These are phyloP conservation scores for Watsonalla binaria DNA, from an alignment of 2,888 invertebrate species.

Conservation along the genomic window DNA sequence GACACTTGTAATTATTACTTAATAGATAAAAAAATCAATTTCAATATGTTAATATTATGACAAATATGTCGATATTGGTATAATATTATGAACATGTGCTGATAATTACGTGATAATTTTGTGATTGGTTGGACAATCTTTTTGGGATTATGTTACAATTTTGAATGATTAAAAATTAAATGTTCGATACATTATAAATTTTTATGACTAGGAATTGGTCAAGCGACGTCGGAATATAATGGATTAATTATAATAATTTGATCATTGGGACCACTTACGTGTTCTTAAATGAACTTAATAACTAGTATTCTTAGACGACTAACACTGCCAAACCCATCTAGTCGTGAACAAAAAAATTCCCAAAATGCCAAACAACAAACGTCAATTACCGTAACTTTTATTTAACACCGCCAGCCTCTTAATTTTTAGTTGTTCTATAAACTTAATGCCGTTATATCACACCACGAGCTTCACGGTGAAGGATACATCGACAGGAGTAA, in stretches of 20 bases:
- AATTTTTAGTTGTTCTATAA: too few species aligned
- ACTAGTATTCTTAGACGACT: too few species aligned
- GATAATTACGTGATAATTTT: background rate
- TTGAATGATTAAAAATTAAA: background rate
- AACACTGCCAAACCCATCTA: too few species aligned
- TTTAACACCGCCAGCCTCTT: too few species aligned
- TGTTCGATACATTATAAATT: background rate
- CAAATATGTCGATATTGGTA: background rate
- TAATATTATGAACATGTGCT: background rate
- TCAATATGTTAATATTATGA: background rate
- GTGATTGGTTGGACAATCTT: slow-evolving; percentile 1
- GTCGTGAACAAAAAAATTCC: too few species aligned
- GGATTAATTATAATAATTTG: background rate
- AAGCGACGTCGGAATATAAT: background rate
- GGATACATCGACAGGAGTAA: too few species aligned
- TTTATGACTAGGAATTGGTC: background rate
- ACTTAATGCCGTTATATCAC: too few species aligned
- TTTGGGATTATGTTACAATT: background rate
- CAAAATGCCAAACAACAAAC: too few species aligned
- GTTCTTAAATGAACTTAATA: background rate
- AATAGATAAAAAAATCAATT: background rate
- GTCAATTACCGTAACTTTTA: too few species aligned
- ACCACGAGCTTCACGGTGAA: too few species aligned
- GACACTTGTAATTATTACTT: too few species aligned
- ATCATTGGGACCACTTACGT: background rate